Evolutionary conservation across 2,113 vertebrate species (phyloP).

Genomic region (Pristiophorus japonicus): DNA sequence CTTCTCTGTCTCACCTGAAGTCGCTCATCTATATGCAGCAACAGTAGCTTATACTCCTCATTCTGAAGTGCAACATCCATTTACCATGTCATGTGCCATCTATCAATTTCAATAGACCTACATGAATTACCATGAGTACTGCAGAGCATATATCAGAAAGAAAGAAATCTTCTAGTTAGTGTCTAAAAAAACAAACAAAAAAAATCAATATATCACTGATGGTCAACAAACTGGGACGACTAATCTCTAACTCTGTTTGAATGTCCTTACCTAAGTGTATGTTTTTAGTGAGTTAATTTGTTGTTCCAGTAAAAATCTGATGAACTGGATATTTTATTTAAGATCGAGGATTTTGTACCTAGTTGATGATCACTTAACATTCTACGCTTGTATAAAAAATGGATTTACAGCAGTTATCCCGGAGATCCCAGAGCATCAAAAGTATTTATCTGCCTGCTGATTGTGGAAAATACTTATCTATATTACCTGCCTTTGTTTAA

Average conservation of each 20-base stretch:
- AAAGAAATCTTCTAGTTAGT: neutral
- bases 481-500: neutral
- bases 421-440: neutral
- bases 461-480: neutral
- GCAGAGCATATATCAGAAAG: slow-evolving; percentile 14
- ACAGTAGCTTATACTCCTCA: neutral
- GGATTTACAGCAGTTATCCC: neutral
- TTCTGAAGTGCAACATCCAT: neutral
- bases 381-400: neutral
- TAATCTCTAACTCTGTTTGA: neutral
- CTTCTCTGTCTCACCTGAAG: slow-evolving; percentile 18
- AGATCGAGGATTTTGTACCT: neutral
- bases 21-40: neutral
- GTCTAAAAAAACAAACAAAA: neutral
- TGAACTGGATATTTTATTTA: neutral
- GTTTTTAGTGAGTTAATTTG: neutral
- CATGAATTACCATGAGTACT: neutral
- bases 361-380: neutral
- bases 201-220: neutral
- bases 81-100: neutral
- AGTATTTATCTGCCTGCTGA: neutral
- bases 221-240: neutral
- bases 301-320: neutral
- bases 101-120: neutral
- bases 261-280: neutral